Evolutionary conservation across 2,113 vertebrate species (phyloP), one percentile per base, ranked within the genome.

Genomic region (Canis aureus): DNA sequence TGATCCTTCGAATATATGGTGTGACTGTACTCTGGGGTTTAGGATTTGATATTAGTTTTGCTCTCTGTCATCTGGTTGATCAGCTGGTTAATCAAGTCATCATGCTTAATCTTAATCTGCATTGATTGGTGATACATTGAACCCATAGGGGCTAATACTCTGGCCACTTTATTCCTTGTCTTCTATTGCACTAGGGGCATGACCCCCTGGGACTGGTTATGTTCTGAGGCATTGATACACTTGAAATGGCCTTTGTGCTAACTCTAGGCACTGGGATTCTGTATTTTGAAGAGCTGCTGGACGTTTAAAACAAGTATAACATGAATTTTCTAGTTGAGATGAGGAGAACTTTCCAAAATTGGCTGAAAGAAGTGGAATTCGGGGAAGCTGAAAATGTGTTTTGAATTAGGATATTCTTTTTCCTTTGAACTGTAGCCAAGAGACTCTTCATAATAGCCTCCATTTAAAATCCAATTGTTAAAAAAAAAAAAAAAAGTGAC

Each of bases 321-420:
- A 64, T n/a, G 76, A 60, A 87, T 84, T 78, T 96, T 90, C 55
- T 82, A 66, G 22, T 55, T 76, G 32, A 51, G 76, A 92, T 92
- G 27, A 95, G 90, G 69, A 95, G 73, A 89, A 55, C 49, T 49
- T 95, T 94, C 7, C 74, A n/a, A 90, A 82, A 55, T 85, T 71
- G 66, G 78, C 66, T 93, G 92, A 96, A 95, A 93, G 53, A 96
- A 32, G 19, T 83, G 27, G 38, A 83, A 55, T 89, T 96, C 66
- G 82, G 79, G 93, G 73, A 94, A 64, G 76, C 84, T 60, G 64
- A 92, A 95, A 91, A 82, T 59, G 29, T 85, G 93, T 93, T 93
- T 94, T 94, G 60, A 38, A 22, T 85, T 94, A 73, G 49, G 32
- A 27, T 91, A 23, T 94, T 97, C 8, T 90, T 15, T 94, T 91